phyloP scores from a whole-genome alignment of 2,888 invertebrate species.

The Allolobophora icterica region DNA sequence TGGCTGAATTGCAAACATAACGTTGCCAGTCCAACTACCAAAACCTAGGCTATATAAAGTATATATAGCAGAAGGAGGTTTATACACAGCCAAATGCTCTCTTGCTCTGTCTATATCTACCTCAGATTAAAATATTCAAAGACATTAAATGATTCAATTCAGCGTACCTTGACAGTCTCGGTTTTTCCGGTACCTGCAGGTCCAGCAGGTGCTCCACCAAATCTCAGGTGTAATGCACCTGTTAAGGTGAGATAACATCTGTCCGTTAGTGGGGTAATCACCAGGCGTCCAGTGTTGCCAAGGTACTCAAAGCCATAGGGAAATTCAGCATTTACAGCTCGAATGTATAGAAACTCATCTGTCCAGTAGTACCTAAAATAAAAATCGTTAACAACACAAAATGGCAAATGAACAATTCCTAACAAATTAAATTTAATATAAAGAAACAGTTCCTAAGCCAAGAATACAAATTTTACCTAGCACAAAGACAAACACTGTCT shows the following conservation, averaged over 20 bases:
- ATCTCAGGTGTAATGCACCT: slow-evolving; percentile 72
- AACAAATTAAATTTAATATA: too few species aligned
- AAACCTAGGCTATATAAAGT: too few species aligned
- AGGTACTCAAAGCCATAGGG: slow-evolving; percentile 81
- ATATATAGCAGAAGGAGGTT: not conserved
- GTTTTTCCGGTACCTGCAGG: slow-evolving; percentile 83
- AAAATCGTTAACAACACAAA: not conserved
- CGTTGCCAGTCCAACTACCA: not conserved
- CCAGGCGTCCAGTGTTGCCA: slow-evolving; percentile 76
- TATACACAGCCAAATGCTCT: not conserved
- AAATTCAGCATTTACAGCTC: slow-evolving; percentile 64
- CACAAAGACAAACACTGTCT: not conserved
- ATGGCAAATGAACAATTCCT: not conserved
- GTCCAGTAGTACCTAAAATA: slow-evolving; percentile 70
- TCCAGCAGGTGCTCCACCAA: slow-evolving; percentile 76
- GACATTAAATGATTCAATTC: not conserved
- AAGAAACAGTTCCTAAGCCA: not conserved
- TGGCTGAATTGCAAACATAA: not conserved
- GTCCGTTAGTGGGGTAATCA: slow-evolving; percentile 76
- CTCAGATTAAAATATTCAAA: not conserved
- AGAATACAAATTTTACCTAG: not conserved
- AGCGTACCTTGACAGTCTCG: slow-evolving; percentile 77
- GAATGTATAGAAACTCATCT: slow-evolving; percentile 68
- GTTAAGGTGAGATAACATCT: slow-evolving; percentile 69
- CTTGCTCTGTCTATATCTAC: not conserved